Evolutionary conservation across 2,888 invertebrate genomes (phyloP).

Genomic region (Ernsta delagoae): DNA sequence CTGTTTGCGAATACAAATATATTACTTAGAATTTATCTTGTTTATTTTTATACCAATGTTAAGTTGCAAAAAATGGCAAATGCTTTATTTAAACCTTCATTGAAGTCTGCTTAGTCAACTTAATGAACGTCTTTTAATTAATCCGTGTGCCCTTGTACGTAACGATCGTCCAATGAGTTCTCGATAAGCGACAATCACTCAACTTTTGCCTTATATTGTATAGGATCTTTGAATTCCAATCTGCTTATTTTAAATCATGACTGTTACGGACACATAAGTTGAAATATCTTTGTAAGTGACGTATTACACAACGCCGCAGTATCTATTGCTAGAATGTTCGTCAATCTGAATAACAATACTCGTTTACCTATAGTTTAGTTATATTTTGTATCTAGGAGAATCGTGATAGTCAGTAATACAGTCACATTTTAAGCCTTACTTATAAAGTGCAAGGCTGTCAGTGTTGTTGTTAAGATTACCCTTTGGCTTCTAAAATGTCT

Average conservation of each 20-base stretch:
- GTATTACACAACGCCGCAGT: conserved; percentile 24
- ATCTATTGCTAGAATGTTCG: conserved; percentile 32
- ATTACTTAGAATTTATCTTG: background rate
- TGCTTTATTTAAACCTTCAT: conserved; percentile 24
- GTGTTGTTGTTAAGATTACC: background rate
- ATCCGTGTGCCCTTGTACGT: conserved; percentile 30
- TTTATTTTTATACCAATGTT: conserved; percentile 24
- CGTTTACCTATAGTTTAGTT: conserved; percentile 7
- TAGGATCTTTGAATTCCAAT: conserved; percentile 41
- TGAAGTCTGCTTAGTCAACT: conserved; percentile 25
- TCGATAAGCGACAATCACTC: conserved; percentile 34
- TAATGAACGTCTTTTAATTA: conserved; percentile 37
- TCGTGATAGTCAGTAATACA: background rate
- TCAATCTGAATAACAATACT: conserved; percentile 35
- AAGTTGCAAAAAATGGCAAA: conserved; percentile 11
- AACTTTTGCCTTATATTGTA: conserved; percentile 38
- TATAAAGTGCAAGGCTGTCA: background rate
- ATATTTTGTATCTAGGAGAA: conserved; percentile 1
- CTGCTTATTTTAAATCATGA: conserved; percentile 45
- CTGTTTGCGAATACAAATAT: conserved; percentile 14
- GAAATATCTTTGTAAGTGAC: conserved; percentile 35
- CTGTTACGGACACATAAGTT: conserved; percentile 38
- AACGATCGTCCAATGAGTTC: conserved; percentile 27
- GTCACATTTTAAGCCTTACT: background rate
- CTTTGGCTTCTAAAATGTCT: no score